These are phyloP conservation scores for Synanthedon vespiformis DNA, from an alignment of 2,888 invertebrate species.

Conservation along the genomic window DNA sequence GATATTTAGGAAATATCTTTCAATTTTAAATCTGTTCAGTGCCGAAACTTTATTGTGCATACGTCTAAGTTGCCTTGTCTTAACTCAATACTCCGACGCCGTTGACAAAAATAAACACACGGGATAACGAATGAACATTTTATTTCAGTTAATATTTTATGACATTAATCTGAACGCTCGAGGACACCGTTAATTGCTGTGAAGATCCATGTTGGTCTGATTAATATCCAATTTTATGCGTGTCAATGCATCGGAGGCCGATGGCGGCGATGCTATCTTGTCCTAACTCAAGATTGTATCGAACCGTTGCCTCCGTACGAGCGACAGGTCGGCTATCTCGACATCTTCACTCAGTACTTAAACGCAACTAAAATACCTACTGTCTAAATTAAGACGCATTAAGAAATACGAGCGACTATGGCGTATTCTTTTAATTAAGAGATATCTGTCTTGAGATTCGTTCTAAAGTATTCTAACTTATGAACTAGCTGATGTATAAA, in stretches of 20 bases:
- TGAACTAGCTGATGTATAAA: too few species aligned
- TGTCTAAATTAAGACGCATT: slow-evolving; percentile 38
- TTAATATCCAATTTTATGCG: slow-evolving; percentile 43
- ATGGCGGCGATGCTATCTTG: slow-evolving; percentile 22
- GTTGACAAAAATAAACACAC: background rate
- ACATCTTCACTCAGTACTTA: slow-evolving; percentile 31
- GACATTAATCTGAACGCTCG: background rate
- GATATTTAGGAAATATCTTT: too few species aligned
- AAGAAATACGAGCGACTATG: slow-evolving; percentile 15
- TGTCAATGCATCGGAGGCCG: slow-evolving; percentile 27
- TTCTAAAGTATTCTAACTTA: too few species aligned
- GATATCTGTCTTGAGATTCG: slow-evolving; percentile 10
- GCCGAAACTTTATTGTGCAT: too few species aligned
- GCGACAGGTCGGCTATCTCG: slow-evolving; percentile 22
- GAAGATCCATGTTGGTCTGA: slow-evolving; percentile 29
- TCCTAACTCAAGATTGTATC: slow-evolving; percentile 35
- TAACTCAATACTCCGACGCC: background rate
- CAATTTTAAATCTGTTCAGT: too few species aligned
- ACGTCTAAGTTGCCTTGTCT: too few species aligned
- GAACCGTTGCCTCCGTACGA: slow-evolving; percentile 20
- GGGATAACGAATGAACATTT: background rate
- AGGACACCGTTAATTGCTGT: slow-evolving; percentile 12
- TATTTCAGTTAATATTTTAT: background rate
- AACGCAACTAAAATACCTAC: slow-evolving; percentile 34
- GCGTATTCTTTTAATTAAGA: slow-evolving; percentile 32